Base-by-base conservation (phyloP, 2,113 vertebrate genomes). In the Ophiodon elongatus region DNA sequence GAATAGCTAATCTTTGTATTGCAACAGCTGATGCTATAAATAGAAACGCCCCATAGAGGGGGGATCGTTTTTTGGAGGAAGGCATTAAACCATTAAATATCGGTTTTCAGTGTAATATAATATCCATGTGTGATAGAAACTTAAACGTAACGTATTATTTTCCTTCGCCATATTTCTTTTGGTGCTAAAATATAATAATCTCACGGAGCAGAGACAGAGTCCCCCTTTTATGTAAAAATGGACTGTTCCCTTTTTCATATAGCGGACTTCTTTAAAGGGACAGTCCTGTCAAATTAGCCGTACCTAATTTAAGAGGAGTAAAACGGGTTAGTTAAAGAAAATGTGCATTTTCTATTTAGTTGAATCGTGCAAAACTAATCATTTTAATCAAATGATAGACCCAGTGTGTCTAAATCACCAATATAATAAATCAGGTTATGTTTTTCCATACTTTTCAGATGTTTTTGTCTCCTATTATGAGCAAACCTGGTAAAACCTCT, bases 21-120 rank as follows among this genome's bases (percentile, higher is more conserved):
- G 94, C 94, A 94, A 95, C 93, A 94, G 93, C 93, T 91, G 93
- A 94, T 88, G 88, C 95, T 96, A 95, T 90, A 93, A 95, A 96
- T 95, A 96, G 95, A 95, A 78, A 71, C 45, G 83, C 70, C 83
- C 90, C 69, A 59, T 25, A 80, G 85, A 90, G 90, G 91, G 25
- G 85, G 15, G 1, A 1, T 0, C 29, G 23, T 39, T 23, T 71
- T 79, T 43, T 31, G 4, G n/a, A 5, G 1, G 17, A 17, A 13
- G 2, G 23, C 29, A 2, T 31, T 1, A 29, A 33, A 23, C 0
- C 2, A 1, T 15, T 31, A 37, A 43, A 78, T 56, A 0, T 19
- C 1, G 1, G 0, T 68, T 73, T 82, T 80, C 1, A 3, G 11
- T 10, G 6, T n/a, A 0, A 25, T 2, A 2, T 27, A 4, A 23